phyloP scores from a whole-genome alignment of 2,888 invertebrate genomes.

The Poecilus cupreus region DNA sequence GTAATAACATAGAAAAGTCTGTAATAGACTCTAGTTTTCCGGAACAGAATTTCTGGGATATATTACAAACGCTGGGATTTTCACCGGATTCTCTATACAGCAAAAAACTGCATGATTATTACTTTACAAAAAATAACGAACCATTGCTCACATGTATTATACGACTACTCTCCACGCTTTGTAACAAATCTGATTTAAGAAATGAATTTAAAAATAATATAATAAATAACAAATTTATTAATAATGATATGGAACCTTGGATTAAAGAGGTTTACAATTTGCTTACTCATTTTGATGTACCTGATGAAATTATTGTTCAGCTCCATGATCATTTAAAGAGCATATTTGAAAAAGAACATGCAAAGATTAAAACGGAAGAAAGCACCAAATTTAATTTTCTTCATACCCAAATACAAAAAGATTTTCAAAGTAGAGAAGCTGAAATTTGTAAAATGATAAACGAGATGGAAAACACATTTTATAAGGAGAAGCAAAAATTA shows the following conservation, averaged over 20 bases:
- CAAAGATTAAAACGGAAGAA: slow-evolving; percentile 57
- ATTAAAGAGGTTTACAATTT: slow-evolving; percentile 55
- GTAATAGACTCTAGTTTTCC: slow-evolving; percentile 69
- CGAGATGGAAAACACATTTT: slow-evolving; percentile 64
- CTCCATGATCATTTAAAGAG: slow-evolving; percentile 60
- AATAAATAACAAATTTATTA: not conserved
- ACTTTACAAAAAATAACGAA: slow-evolving; percentile 61
- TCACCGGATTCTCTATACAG: slow-evolving; percentile 62
- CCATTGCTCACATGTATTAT: slow-evolving; percentile 65
- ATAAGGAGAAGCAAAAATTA: slow-evolving; percentile 61
- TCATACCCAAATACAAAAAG: slow-evolving; percentile 61
- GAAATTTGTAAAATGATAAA: slow-evolving; percentile 64
- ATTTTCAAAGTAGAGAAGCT: slow-evolving; percentile 62
- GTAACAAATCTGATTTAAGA: slow-evolving; percentile 1
- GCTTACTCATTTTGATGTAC: slow-evolving; percentile 53
- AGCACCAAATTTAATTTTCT: slow-evolving; percentile 52
- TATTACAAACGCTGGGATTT: slow-evolving; percentile 70
- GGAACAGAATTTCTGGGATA: slow-evolving; percentile 74
- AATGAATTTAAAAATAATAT: slow-evolving; percentile 26
- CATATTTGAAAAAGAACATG: slow-evolving; percentile 59
- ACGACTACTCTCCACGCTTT: slow-evolving; percentile 56
- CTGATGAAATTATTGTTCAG: slow-evolving; percentile 57
- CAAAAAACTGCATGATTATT: slow-evolving; percentile 62
- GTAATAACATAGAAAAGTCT: not conserved
- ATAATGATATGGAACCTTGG: slow-evolving; percentile 52